phyloP scores from a whole-genome alignment of 2,888 invertebrate species.

The Dasypogon diadema region DNA sequence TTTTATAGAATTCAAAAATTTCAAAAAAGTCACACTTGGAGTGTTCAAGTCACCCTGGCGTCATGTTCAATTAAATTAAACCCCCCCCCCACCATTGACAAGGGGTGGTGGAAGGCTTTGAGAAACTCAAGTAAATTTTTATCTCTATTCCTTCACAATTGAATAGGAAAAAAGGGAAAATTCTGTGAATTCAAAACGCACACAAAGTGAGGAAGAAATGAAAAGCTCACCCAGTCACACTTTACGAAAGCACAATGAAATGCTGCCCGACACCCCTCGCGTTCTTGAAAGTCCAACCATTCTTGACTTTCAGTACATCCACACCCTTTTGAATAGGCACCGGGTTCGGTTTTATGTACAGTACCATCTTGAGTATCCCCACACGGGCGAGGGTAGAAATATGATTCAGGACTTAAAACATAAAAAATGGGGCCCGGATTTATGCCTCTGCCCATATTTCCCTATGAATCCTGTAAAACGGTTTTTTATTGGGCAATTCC shows the following conservation, averaged over 20 bases:
- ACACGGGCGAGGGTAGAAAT: conserved; percentile 47
- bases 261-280: neutral
- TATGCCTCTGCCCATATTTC: conserved; percentile 59
- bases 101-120: conserved; percentile 1
- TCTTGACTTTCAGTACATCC: conserved; percentile 18
- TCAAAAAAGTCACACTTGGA: neutral
- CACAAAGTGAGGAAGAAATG: conserved; percentile 31
- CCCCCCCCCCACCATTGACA: neutral
- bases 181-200: conserved; percentile 44
- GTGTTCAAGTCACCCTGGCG: conserved; percentile 14
- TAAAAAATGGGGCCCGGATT: conserved; percentile 55
- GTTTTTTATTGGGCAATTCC: conserved; percentile 62
- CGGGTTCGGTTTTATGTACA: conserved; percentile 21
- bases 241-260: conserved; percentile 42
- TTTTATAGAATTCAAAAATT: conserved; percentile 19
- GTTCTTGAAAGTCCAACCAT: conserved; percentile 24
- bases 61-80: conserved; percentile 42
- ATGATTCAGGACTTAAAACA: conserved; percentile 56
- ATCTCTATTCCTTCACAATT: conserved; percentile 32
- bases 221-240: conserved; percentile 31
- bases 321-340: conserved; percentile 43
- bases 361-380: neutral
- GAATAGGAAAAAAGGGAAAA: conserved; percentile 31
- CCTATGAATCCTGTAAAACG: conserved; percentile 62
- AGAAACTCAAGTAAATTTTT: conserved; percentile 34